Base-by-base conservation (phyloP, 2,113 vertebrate species). In the Otocyon megalotis region DNA sequence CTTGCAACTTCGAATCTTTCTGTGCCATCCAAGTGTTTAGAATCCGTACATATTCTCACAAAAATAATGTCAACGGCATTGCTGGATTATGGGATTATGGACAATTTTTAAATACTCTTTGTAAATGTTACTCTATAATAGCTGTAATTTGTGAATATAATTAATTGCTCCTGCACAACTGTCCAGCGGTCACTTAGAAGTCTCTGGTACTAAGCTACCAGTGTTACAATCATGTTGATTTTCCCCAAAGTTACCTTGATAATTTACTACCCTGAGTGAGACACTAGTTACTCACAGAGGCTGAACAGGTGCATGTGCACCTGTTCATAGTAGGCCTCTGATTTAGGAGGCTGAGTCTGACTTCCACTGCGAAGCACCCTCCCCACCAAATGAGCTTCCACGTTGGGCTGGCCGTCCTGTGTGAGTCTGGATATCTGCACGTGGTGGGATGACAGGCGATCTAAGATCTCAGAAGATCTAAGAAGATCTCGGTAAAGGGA, bases 361-460 rank as follows among this genome's bases (percentile, higher is more conserved):
- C 11, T 56, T 56, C 90, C 24, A 3, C 0, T 2, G 43, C 1
- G 43, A 7, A 43, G 43, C 43, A 43, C 26, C 12, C 5, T 3
- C 20, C 3, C 1, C 84, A 37, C 12, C 6, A 3, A 9, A n/a
- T 0, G 1, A 26, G 3, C 5, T 10, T 2, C 20, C 24, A 0
- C 0, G 11, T 12, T 17, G 43, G 54, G 15, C 81, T 26, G 62
- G 90, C 32, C 48, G 32, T 35, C 22, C 56, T 0, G 4, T 2
- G 0, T 0, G 12, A 17, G 24, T 11, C 50, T 90, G 82, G 2
- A 1, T 2, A 10, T n/a, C 26, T 67, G 72, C 13, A 32, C 1
- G 2, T 2, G 4, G 28, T 30, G 5, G 76, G 26, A 1, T 43
- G 67, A 50, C 24, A 50, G 43, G 15, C 32, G 32, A 69, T 69